These are phyloP conservation scores for Aphyosemion australe DNA, from an alignment of 2,113 vertebrate genomes.

Conservation along the genomic window DNA sequence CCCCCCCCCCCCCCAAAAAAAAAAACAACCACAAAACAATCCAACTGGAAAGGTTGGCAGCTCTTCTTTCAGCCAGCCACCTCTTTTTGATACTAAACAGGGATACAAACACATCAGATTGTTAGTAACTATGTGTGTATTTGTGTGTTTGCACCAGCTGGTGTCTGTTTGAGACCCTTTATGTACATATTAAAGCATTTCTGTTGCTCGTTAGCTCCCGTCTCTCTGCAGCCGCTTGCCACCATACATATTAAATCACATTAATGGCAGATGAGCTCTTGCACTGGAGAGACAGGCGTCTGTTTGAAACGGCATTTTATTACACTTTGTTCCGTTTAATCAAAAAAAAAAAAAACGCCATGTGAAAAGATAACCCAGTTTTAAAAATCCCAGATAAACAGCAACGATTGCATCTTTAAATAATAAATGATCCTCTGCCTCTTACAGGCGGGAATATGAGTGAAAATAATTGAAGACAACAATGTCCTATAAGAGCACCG, in stretches of 20 bases:
- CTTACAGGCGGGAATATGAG: constrained; percentile 76
- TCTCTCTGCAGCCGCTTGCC: constrained; percentile 68
- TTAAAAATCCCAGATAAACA: constrained; percentile 80
- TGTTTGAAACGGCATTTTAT: constrained; percentile 78
- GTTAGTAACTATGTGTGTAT: constrained; percentile 53
- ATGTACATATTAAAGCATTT: constrained; percentile 77
- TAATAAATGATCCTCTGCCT: constrained; percentile 84
- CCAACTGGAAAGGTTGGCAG: constrained; percentile 76
- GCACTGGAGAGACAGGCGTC: constrained; percentile 66
- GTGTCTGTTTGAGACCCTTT: constrained; percentile 62
- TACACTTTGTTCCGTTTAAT: constrained; percentile 83
- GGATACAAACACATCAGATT: constrained; percentile 44
- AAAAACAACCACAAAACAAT: constrained; percentile 73
- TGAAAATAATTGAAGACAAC: constrained; percentile 86
- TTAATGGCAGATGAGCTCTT: constrained; percentile 70
- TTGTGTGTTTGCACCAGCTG: constrained; percentile 40
- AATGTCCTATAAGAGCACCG: constrained; percentile 80
- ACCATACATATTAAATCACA: constrained; percentile 76
- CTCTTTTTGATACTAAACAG: constrained; percentile 24
- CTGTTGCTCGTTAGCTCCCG: constrained; percentile 76
- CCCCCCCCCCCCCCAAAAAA: constrained; percentile 68
- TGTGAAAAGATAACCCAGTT: constrained; percentile 77
- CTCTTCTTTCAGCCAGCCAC: constrained; percentile 78
- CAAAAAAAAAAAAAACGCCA: constrained; percentile 66
- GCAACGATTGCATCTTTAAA: constrained; percentile 82